Conservation (phyloP, 2,797 vertebrate genomes). For the Holocentrus rufus region DNA sequence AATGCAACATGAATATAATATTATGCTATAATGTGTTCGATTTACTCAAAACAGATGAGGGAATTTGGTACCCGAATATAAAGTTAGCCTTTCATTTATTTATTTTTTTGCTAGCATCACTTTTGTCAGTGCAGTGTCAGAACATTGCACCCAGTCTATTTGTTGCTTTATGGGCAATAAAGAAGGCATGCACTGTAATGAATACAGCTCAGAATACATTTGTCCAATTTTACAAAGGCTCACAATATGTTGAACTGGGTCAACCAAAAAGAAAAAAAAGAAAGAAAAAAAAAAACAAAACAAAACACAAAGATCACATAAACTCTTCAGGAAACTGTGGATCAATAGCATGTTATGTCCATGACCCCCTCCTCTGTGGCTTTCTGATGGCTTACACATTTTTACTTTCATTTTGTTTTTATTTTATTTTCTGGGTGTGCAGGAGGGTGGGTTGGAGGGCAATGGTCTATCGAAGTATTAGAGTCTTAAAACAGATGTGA, state of each 20-base stretch:
- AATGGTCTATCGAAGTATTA: constrained; percentile 55
- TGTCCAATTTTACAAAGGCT: constrained; percentile 61
- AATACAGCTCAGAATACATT: constrained; percentile 84
- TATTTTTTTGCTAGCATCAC: constrained; percentile 43
- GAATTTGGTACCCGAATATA: constrained; percentile 42
- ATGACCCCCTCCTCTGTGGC: constrained; percentile 86
- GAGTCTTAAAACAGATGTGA: constrained; percentile 68
- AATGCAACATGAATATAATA: constrained; percentile 24
- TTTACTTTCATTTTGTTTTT: constrained; percentile 80
- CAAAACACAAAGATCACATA: constrained; percentile 57
- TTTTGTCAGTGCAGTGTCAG: constrained; percentile 70
- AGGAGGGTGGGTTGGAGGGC: constrained; percentile 60
- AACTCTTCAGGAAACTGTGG: constrained; percentile 82
- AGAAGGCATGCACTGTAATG: constrained; percentile 64
- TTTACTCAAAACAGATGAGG: constrained; percentile 55
- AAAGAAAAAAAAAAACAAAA: constrained; percentile 49
- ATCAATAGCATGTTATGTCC: constrained; percentile 88
- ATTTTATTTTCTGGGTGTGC: constrained; percentile 67
- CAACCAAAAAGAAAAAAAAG: constrained; percentile 35
- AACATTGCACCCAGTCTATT: constrained; percentile 70
- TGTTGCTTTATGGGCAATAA: constrained; percentile 71
- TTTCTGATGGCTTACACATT: constrained; percentile 88
- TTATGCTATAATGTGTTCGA: constrained; percentile 16
- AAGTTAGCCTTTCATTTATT: not conserved
- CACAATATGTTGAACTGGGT: constrained; percentile 64